Evolutionary conservation across 2,113 vertebrate species (phyloP), one percentile per base, ranked within the genome.

Genomic region (Chaetura pelagica): DNA sequence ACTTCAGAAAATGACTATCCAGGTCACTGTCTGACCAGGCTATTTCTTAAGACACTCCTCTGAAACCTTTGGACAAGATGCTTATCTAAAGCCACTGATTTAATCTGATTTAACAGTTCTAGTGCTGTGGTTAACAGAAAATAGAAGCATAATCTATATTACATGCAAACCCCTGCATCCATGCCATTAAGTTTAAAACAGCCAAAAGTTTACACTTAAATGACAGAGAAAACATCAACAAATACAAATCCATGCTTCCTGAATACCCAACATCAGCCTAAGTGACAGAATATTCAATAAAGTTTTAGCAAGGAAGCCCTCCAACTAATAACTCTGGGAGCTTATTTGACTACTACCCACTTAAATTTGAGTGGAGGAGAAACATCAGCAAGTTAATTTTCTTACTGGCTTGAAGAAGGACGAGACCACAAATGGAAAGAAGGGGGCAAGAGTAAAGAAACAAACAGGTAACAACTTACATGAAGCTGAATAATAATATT

Each of bases 101-200:
- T 95, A 93, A 96, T 90, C 92, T 80, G 90, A 90, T 86, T 93
- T 92, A 80, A 82, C 46, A 77, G 54, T 69, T 90, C 35, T 82
- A 85, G 61, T 55, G 74, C 81, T 89, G 78, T 87, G 77, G 69
- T 88, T 93, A 94, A 90, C 81, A 66, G 78, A 87, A 93, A 94
- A 92, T 27, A 94, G 79, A 92, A 90, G 67, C 55, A 73, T 83
- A 84, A 90, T 90, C 94, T 92, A 21, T 54, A 66, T 62, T 58
- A 74, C 48, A 93, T 46, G 59, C 61, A 95, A 94, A 94, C 84
- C 75, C 35, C 58, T 63, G 38, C 66, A 73, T 57, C 34, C 3
- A 7, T 24, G 15, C 49, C n/a, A 21, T 46, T 48, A 54, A 61
- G 17, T 90, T 75, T 83, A 23, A 77, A 71, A 63, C 1, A 9